These are phyloP conservation scores for Deilephila porcellus DNA, from an alignment of 2,888 invertebrate species.

Conservation along the genomic window DNA sequence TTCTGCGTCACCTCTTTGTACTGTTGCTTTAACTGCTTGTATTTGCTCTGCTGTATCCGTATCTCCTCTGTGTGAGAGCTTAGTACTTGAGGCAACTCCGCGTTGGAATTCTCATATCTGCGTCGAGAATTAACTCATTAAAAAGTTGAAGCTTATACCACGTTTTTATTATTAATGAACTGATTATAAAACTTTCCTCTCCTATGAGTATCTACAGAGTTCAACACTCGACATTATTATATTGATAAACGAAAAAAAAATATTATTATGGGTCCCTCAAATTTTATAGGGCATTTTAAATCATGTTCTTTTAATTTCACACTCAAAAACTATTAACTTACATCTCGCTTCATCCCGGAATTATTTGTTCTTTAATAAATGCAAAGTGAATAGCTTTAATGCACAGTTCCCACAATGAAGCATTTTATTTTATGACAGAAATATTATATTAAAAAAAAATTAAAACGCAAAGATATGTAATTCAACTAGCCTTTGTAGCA, in stretches of 20 bases:
- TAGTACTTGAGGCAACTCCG: slow-evolving; percentile 90
- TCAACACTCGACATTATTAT: no score
- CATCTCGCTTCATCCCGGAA: background rate
- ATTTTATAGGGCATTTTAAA: background rate
- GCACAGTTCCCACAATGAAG: background rate
- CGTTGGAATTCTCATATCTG: slow-evolving; percentile 90
- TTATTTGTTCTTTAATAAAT: background rate
- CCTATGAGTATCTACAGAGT: no score
- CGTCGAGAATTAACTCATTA: slow-evolving; percentile 22
- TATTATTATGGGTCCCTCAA: background rate
- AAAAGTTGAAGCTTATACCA: background rate
- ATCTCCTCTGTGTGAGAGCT: slow-evolving; percentile 92
- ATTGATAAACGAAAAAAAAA: no score
- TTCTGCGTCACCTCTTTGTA: slow-evolving; percentile 86
- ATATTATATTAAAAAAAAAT: background rate
- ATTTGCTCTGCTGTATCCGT: slow-evolving; percentile 88
- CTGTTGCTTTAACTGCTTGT: slow-evolving; percentile 87
- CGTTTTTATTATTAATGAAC: background rate
- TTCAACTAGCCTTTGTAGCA: slow-evolving; percentile 85
- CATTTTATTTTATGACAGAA: background rate
- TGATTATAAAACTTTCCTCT: background rate
- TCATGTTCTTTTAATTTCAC: no score
- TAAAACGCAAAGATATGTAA: background rate
- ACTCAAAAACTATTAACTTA: no score
- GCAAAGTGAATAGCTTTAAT: background rate